phyloP scores from a whole-genome alignment of 2,113 vertebrate genomes.

The Pterocles orientalis region DNA sequence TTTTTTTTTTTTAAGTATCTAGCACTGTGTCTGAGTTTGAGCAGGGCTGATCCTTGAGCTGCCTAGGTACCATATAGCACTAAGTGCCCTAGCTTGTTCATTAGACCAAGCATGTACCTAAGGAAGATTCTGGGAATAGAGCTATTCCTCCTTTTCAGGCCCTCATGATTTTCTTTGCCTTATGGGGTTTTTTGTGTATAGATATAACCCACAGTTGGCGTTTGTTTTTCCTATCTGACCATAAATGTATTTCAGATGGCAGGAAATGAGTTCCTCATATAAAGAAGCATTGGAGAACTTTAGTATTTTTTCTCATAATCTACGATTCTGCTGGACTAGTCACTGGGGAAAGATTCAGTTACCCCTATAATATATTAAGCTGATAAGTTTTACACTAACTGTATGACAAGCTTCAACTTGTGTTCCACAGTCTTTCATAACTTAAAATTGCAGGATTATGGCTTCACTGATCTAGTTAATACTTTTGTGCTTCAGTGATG shows the following conservation, averaged over 20 bases:
- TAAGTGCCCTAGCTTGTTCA: not conserved
- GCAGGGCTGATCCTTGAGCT: not conserved
- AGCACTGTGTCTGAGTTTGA: not conserved
- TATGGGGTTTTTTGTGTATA: not conserved
- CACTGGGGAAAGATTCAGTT: not conserved
- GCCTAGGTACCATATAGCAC: not conserved
- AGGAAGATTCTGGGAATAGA: not conserved
- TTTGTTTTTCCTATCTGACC: not conserved
- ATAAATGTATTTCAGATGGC: conserved; percentile 15
- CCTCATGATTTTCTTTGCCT: not conserved
- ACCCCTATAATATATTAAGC: not conserved
- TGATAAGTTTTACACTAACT: not conserved
- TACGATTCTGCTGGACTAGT: not conserved
- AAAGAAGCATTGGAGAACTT: not conserved
- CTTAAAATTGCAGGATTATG: not conserved
- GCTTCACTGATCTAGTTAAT: not conserved
- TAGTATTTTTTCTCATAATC: not conserved
- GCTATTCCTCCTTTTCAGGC: not conserved
- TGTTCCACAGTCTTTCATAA: not conserved
- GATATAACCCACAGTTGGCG: not conserved
- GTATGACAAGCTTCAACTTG: not conserved
- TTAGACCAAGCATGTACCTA: not conserved
- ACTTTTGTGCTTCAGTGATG: not conserved
- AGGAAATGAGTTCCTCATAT: not conserved
- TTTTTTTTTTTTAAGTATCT: not conserved